Evolutionary conservation across 2,113 vertebrate genomes (phyloP).

Genomic region (Sigmodon hispidus): DNA sequence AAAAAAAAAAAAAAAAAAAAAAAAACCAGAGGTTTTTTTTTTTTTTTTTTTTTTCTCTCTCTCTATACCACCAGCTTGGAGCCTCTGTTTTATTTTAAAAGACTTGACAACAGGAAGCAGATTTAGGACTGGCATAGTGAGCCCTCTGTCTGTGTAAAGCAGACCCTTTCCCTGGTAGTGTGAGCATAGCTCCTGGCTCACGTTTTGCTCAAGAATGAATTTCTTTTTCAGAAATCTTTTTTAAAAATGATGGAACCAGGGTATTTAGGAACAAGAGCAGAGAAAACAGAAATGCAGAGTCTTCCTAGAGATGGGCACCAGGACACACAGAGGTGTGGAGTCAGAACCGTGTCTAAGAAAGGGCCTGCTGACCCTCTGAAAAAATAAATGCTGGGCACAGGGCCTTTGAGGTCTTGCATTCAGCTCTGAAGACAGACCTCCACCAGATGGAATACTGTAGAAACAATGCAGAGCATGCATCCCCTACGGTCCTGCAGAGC

Average conservation of each 20-base stretch:
- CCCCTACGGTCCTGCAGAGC: neutral
- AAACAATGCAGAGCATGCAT: accelerated
- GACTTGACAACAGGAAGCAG: neutral
- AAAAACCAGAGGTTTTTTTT: slow-evolving; percentile 17
- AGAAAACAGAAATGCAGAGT: neutral
- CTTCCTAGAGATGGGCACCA: neutral
- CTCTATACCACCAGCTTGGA: neutral
- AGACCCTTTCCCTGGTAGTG: neutral
- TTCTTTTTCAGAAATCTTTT: neutral
- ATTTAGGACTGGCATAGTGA: neutral
- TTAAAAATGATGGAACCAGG: neutral
- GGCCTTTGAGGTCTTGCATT: neutral
- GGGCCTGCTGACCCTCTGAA: neutral
- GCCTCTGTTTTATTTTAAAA: slow-evolving; percentile 37
- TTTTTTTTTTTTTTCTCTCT: neutral
- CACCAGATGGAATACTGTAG: neutral
- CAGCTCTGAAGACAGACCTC: neutral
- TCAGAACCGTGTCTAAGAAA: neutral
- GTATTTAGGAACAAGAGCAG: neutral
- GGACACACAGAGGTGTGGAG: neutral
- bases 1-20: neutral
- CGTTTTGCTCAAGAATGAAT: neutral
- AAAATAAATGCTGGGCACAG: neutral
- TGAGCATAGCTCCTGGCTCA: neutral
- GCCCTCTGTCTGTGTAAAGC: neutral